These are phyloP conservation scores for Podarcis cretensis DNA, from an alignment of 2,113 vertebrate genomes.

Conservation along the genomic window DNA sequence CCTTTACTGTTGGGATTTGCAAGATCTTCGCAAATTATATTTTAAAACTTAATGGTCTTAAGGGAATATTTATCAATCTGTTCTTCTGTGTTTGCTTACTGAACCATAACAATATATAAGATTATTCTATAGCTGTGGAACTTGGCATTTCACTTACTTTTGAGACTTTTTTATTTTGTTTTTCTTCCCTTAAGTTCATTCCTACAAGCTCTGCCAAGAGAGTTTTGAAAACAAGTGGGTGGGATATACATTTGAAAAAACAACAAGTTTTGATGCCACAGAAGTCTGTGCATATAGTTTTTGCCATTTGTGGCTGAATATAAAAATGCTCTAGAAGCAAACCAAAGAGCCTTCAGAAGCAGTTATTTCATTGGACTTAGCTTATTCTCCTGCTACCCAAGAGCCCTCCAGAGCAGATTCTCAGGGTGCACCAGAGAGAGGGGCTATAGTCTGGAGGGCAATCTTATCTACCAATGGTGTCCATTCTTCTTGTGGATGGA, in stretches of 20 bases:
- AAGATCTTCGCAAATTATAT: slow-evolving; percentile 40
- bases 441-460: too few relatives aligned
- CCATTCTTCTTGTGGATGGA: too few relatives aligned
- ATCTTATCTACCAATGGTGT: too few relatives aligned
- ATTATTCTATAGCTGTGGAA: not conserved
- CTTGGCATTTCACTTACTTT: not conserved
- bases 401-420: too few relatives aligned
- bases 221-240: not conserved
- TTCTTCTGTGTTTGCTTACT: not conserved
- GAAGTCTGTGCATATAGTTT: not conserved
- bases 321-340: not conserved
- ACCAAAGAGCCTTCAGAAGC: not conserved
- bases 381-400: too few relatives aligned
- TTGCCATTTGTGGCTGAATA: not conserved
- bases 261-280: not conserved
- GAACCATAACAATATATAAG: not conserved
- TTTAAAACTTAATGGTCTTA: slow-evolving; percentile 33
- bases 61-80: slow-evolving; percentile 10
- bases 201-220: not conserved
- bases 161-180: not conserved
- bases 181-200: not conserved
- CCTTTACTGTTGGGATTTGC: slow-evolving; percentile 54
- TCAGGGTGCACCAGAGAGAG: too few relatives aligned
- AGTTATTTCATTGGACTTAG: not conserved
- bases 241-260: not conserved